Conservation (phyloP, 2,113 vertebrate genomes). For the Murina feae region DNA sequence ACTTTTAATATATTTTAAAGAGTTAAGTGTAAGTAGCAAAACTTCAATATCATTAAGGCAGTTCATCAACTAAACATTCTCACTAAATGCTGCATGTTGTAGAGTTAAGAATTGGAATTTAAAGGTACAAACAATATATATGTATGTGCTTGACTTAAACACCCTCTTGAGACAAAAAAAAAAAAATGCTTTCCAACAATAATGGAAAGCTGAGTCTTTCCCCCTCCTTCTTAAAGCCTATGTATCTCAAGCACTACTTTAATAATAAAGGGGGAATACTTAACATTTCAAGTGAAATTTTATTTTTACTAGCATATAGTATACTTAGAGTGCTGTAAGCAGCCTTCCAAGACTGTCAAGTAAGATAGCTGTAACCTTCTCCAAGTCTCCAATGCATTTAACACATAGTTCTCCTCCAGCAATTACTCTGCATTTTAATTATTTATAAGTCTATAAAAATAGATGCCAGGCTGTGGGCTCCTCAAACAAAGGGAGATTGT, state of each 20-base stretch:
- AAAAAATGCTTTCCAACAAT: not conserved
- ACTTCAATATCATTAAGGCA: not conserved
- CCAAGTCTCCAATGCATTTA: not conserved
- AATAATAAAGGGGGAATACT: not conserved
- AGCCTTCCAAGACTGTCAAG: not conserved
- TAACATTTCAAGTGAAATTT: slow-evolving; percentile 10
- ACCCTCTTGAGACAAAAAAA: not conserved
- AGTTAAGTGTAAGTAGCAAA: not conserved
- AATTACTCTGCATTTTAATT: not conserved
- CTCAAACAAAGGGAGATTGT: not conserved
- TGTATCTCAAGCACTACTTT: not conserved
- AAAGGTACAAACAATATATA: not conserved
- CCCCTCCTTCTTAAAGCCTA: not conserved
- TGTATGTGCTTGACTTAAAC: not conserved
- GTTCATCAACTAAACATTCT: not conserved
- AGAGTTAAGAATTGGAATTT: not conserved
- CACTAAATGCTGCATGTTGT: not conserved
- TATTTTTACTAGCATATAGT: not conserved
- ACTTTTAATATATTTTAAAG: slow-evolving; percentile 16
- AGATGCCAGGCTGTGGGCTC: not conserved
- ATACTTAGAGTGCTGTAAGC: not conserved
- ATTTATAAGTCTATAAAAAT: not conserved
- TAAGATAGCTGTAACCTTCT: not conserved
- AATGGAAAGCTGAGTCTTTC: not conserved
- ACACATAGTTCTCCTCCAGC: not conserved